phyloP scores from a whole-genome alignment of 1,140 invertebrate species.

The Steinernema feltiae region DNA sequence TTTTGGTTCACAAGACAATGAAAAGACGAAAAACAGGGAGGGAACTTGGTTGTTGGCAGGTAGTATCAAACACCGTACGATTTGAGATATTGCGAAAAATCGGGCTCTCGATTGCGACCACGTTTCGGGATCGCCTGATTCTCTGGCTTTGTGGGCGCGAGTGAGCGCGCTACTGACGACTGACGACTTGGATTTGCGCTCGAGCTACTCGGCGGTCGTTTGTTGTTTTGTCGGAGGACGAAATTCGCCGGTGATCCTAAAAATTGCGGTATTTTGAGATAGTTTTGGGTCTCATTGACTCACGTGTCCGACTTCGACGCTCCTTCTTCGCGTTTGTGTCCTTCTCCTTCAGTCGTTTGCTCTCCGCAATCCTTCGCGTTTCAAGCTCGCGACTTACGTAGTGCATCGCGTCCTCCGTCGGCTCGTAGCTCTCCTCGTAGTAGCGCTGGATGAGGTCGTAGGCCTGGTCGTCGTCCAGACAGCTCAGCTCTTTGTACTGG shows the following conservation, averaged over 20 bases:
- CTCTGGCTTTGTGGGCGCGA: background rate
- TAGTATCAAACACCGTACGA: background rate
- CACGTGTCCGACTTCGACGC: background rate
- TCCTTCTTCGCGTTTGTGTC: background rate
- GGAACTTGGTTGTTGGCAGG: too few relatives aligned
- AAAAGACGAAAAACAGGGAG: background rate
- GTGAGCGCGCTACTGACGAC: background rate
- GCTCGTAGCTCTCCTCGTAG: background rate
- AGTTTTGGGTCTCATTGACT: background rate
- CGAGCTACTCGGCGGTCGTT: background rate
- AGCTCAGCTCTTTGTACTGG: background rate
- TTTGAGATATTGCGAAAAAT: background rate
- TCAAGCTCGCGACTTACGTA: background rate
- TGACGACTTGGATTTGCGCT: background rate
- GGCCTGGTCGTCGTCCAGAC: background rate
- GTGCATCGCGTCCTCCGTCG: background rate
- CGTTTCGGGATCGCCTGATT: background rate
- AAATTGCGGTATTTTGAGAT: background rate
- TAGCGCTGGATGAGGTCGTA: slow-evolving; percentile 10
- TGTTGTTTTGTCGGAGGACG: background rate
- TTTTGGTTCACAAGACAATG: background rate
- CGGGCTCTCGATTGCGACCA: background rate
- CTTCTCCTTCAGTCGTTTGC: background rate
- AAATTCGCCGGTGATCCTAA: background rate
- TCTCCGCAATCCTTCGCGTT: background rate